Percentiles rank a stretch among this genome's conserved stretches.
phyloP scores from a whole-genome alignment of 2,113 vertebrate genomes.

The Leptosomus discolor region DNA sequence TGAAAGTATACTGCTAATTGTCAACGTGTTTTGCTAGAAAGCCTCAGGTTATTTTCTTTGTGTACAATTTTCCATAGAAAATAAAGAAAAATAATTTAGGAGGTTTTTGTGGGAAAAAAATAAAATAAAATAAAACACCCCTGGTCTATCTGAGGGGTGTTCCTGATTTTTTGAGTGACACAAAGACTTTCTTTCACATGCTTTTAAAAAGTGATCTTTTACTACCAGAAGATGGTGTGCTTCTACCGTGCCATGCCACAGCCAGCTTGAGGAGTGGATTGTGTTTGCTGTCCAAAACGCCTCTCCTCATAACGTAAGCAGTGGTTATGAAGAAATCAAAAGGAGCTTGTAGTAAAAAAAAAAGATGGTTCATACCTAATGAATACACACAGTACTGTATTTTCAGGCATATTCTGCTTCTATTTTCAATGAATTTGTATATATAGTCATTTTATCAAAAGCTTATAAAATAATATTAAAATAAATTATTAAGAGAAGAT shows the following conservation, averaged over 20 bases:
- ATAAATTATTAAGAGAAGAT: not conserved
- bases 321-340: not conserved
- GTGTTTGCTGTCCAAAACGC: not conserved
- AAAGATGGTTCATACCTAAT: not conserved
- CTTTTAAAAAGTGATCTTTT: not conserved
- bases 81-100: not conserved
- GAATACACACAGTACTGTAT: not conserved
- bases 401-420: not conserved
- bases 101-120: accelerated
- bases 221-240: constrained; percentile 36
- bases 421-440: not conserved
- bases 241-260: not conserved
- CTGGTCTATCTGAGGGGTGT: not conserved
- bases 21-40: not conserved
- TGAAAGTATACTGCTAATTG: not conserved
- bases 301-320: not conserved
- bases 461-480: not conserved
- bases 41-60: not conserved
- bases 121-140: too few relatives aligned
- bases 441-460: not conserved
- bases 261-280: not conserved
- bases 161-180: not conserved
- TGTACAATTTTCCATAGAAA: not conserved
- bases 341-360: not conserved
- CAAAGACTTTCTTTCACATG: not conserved